Evolutionary conservation across 2,797 vertebrate species (phyloP).

Genomic region (Phalloptychus januarius): DNA sequence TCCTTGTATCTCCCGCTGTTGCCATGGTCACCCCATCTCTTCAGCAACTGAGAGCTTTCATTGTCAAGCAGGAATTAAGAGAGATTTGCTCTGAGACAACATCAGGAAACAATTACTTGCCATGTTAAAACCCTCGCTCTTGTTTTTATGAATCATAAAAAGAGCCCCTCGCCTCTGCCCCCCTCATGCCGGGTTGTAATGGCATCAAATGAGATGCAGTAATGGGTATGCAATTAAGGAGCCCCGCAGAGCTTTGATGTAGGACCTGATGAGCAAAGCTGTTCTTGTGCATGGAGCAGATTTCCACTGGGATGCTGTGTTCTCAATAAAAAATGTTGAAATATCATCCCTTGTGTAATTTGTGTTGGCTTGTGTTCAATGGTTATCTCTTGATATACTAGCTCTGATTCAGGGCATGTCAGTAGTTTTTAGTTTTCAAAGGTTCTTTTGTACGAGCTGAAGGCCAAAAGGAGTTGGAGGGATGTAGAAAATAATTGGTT

Average conservation of each 20-base stretch:
- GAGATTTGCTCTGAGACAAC: slow-evolving; percentile 49
- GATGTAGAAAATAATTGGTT: slow-evolving; percentile 12
- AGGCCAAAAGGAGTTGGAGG: neutral
- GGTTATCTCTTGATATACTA: neutral
- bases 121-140: slow-evolving; percentile 43
- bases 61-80: slow-evolving; percentile 48
- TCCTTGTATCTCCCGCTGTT: slow-evolving; percentile 63
- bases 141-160: slow-evolving; percentile 45
- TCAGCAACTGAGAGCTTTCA: slow-evolving; percentile 72
- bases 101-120: slow-evolving; percentile 49
- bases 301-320: slow-evolving; percentile 51
- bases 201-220: slow-evolving; percentile 41
- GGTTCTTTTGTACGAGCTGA: neutral
- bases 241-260: slow-evolving; percentile 23
- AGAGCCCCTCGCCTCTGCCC: slow-evolving; percentile 15
- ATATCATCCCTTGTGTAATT: slow-evolving; percentile 11
- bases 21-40: slow-evolving; percentile 76
- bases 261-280: slow-evolving; percentile 2
- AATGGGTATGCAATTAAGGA: slow-evolving; percentile 36
- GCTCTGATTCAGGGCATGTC: neutral
- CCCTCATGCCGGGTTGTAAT: slow-evolving; percentile 31
- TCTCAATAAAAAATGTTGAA: slow-evolving; percentile 57
- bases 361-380: slow-evolving; percentile 6
- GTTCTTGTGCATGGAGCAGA: slow-evolving; percentile 12
- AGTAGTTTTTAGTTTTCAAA: neutral